Evolutionary conservation across 2,888 invertebrate species (phyloP), one percentile per base, ranked within the genome.

Genomic region (Aricia artaxerxes): DNA sequence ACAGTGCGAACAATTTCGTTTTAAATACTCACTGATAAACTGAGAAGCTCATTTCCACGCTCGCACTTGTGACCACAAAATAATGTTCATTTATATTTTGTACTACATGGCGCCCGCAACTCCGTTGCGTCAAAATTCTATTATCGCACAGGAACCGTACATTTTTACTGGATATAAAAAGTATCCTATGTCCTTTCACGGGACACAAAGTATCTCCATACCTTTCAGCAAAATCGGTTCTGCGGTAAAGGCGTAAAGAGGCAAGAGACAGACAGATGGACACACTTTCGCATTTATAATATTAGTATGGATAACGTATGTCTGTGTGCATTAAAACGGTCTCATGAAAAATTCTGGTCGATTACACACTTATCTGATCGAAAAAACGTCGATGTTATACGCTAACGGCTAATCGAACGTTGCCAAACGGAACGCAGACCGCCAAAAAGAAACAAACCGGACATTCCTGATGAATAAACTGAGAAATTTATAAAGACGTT

Each of bases 341-440:
- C 53, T 38, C 57, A 57, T 76, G 35, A 76, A 57, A 57, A 57
- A 76, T 57, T 16, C 31, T 53, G 49, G 49, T 35, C 76, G 76
- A 75, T 75, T 75, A 75, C 53, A 35, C 49, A 76, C 5, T 76
- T 76, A 76, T 76, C 76, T 57, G 76, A 76, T 76, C 53, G 49
- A 31, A 35, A 13, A 76, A 57, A 57, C 4, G 76, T 35, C 76
- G 76, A 76, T 76, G 73, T 73, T 73, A 31, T 31, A 76, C 76
- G 57, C 76, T 76, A 24, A 24, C 24, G 24, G 24, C 24, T 24
- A 57, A 76, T 76, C 76, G 76, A 57, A 57, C 35, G 49, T 6
- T 53, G 53, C 31, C 13, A 13, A 75, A 76, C 31, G 53, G 38
- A 76, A 76, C 49, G 44, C 75, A 53, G 35, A 57, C 76, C 53